Conservation (phyloP, 2,797 vertebrate species). For the Poeciliopsis presidionis region DNA sequence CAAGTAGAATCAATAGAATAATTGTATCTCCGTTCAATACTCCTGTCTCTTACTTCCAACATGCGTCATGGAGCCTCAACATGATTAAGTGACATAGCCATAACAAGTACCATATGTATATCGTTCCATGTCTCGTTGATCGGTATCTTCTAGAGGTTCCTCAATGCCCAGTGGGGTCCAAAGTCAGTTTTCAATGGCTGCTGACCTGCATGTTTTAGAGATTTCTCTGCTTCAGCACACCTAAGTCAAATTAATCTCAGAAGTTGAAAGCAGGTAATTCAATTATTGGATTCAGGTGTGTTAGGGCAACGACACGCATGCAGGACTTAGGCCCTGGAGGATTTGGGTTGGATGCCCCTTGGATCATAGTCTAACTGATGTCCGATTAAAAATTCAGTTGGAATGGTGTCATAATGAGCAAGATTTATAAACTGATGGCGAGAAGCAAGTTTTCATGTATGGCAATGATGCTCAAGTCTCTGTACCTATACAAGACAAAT, state of each 20-base stretch:
- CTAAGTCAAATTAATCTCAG: neutral
- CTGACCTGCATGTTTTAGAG: neutral
- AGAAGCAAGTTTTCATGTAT: neutral
- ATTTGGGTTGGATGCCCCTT: neutral
- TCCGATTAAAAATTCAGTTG: neutral
- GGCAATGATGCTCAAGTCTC: neutral
- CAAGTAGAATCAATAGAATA: no score
- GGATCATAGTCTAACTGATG: neutral
- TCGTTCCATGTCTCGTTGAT: neutral
- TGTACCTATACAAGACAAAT: neutral
- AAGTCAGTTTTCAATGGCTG: neutral
- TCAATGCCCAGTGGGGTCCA: neutral
- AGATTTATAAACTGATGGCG: neutral
- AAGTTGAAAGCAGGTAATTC: neutral
- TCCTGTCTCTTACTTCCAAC: no score
- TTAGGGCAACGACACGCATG: neutral
- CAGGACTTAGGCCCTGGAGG: neutral
- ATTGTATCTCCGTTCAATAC: no score
- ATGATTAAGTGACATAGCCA: no score
- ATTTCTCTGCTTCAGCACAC: neutral
- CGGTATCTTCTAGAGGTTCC: neutral
- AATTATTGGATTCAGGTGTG: neutral
- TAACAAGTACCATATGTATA: no score
- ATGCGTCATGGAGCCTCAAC: no score
- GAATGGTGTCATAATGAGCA: neutral